Conservation (phyloP, 2,888 invertebrate species). For the Ashinkailepas kermadecensis region DNA sequence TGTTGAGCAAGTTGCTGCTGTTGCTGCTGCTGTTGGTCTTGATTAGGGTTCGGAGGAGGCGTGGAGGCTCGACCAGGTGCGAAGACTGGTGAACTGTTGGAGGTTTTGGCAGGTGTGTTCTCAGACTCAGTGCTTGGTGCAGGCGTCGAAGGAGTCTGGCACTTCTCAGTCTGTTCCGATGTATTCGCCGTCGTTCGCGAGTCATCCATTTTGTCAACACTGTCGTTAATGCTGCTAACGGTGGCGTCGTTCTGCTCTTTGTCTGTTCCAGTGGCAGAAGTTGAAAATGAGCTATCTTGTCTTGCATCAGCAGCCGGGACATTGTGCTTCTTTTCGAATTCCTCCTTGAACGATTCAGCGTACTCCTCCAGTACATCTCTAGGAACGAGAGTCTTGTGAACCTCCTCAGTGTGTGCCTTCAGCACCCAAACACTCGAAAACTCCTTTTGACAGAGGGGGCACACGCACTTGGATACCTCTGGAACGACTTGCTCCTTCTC, state of each 20-base stretch:
- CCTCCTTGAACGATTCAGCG: slow-evolving; percentile 64
- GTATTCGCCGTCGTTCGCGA: not conserved
- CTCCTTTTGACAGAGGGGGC: slow-evolving; percentile 84
- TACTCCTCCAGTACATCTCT: slow-evolving; percentile 82
- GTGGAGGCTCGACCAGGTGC: slow-evolving; percentile 11
- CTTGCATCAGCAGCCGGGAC: not conserved
- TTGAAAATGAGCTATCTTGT: no score
- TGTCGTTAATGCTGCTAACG: not conserved
- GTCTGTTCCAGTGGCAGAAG: not conserved
- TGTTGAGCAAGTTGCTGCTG: slow-evolving; percentile 25
- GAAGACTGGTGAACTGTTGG: not conserved
- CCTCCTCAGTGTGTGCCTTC: slow-evolving; percentile 93
- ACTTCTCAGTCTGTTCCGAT: not conserved
- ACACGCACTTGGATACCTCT: slow-evolving; percentile 72
- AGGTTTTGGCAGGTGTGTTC: not conserved
- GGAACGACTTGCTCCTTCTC: slow-evolving; percentile 45
- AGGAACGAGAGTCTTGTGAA: slow-evolving; percentile 85
- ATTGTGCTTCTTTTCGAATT: slow-evolving; percentile 22
- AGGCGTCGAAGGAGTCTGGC: not conserved
- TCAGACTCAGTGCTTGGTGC: slow-evolving; percentile 20
- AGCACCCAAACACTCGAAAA: slow-evolving; percentile 94
- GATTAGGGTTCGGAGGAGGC: not conserved
- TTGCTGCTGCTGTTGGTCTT: slow-evolving; percentile 10
- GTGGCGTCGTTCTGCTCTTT: slow-evolving; percentile 8
- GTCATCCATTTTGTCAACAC: not conserved